Conservation (phyloP, 2,888 invertebrate genomes). For the Cepaea hortensis region DNA sequence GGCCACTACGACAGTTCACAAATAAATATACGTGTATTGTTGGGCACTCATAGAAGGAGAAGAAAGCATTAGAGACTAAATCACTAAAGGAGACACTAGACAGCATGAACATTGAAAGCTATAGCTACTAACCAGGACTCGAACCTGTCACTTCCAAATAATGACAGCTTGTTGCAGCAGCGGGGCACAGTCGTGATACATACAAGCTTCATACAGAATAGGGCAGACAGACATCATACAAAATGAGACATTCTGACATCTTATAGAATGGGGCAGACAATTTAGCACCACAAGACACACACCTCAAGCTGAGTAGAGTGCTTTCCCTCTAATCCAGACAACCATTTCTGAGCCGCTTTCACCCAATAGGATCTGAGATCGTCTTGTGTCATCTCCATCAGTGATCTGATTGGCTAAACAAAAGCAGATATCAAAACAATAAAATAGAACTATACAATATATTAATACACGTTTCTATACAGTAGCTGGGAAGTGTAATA, state of each 20-base stretch:
- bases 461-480: not conserved
- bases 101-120: too few relatives aligned
- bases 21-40: too few relatives aligned
- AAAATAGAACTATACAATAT: not conserved
- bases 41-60: too few relatives aligned
- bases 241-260: not conserved
- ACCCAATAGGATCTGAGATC: constrained; percentile 49
- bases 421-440: not conserved
- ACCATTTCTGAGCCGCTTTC: constrained; percentile 51
- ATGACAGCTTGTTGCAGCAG: too few relatives aligned
- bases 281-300: not conserved
- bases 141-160: too few relatives aligned
- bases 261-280: not conserved
- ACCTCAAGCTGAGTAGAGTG: constrained; percentile 45
- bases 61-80: too few relatives aligned
- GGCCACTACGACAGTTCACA: too few relatives aligned
- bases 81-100: too few relatives aligned
- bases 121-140: too few relatives aligned
- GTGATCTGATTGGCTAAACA: constrained; percentile 45
- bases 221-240: not conserved
- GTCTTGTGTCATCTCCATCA: constrained; percentile 42
- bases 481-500: too few relatives aligned
- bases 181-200: not conserved
- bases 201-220: not conserved
- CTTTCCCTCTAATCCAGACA: constrained; percentile 51